Base-by-base conservation (phyloP, 2,797 vertebrate genomes). In the Knipowitschia caucasica region DNA sequence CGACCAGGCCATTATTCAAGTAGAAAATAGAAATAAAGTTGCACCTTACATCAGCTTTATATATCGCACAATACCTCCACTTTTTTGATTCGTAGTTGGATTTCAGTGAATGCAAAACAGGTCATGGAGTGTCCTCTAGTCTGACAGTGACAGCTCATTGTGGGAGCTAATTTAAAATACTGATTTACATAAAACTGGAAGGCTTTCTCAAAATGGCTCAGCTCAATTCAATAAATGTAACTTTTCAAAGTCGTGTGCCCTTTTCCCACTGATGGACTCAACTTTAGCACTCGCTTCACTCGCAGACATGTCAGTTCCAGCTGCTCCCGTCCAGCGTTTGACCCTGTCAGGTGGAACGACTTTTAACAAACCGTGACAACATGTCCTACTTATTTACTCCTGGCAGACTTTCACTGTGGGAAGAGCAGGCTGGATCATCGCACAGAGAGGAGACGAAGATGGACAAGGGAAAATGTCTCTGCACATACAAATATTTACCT, bases 161-260 rank as follows among this genome's bases (percentile, higher is more conserved):
- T 29, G 26, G 17, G 36, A 70, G 50, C 68, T 56, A 43, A 73
- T 66, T 77, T 61, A 52, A 54, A 62, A 69, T 63, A 59, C 29
- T 26, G 42, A 73, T 80, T 77, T 62, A 54, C 53, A 75, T 62
- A 63, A 77, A 71, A 67, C 62, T 64, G 46, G 33, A 67, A 59
- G 33, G 21, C 53, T 64, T 73, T 36, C 39, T 72, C 54, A 30
- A 64, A 60, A 67, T 72, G 34, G 20, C 54, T 56, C 8, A 39
- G 34, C 30, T 15, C 49, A 35, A 53, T 60, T 65, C 23, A 62
- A 25, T 40, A 46, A 29, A 50, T 34, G 45, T 54, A 49, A 67
- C 68, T 62, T 72, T 59, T 61, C 46, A 76, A 71, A 67, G 67
- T 62, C 70, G 10, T 33, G 27, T 45, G 39, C 39, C 49, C 50